Percentiles rank a stretch among this genome's conserved stretches.
Conservation (phyloP, 2,888 invertebrate species). For the Rotaria sp. region DNA sequence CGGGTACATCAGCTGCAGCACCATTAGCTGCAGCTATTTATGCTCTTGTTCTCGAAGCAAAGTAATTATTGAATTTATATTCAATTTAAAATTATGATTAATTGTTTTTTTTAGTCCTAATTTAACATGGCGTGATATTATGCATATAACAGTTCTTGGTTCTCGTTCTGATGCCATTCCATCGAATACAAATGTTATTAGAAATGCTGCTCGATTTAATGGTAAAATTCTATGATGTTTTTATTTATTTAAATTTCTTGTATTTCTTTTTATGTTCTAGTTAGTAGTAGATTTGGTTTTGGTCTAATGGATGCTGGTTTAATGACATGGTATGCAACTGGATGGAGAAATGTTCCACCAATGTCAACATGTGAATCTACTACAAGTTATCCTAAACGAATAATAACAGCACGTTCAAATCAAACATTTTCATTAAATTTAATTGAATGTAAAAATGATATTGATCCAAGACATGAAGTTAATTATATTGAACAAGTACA, state of each 20-base stretch:
- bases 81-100: no score
- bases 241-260: not conserved
- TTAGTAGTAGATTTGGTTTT: slow-evolving; percentile 43
- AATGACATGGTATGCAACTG: slow-evolving; percentile 42
- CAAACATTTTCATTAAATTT: not conserved
- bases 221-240: not conserved
- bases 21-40: slow-evolving; percentile 83
- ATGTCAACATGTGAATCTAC: slow-evolving; percentile 33
- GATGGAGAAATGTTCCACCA: slow-evolving; percentile 42
- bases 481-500: slow-evolving; percentile 41
- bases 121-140: slow-evolving; percentile 95
- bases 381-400: not conserved
- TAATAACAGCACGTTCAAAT: not conserved
- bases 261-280: slow-evolving; percentile 53
- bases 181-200: slow-evolving; percentile 24
- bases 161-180: slow-evolving; percentile 43
- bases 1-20: slow-evolving; percentile 86
- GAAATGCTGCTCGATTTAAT: slow-evolving; percentile 8
- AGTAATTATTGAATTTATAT: slow-evolving; percentile 63
- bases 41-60: slow-evolving; percentile 76
- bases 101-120: slow-evolving; percentile 59
- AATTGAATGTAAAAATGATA: not conserved
- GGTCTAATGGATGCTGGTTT: slow-evolving; percentile 43
- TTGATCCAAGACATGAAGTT: slow-evolving; percentile 26
- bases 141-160: slow-evolving; percentile 63